Conservation (phyloP, 2,888 invertebrate species). For the Lordiphosa andalusiaca region DNA sequence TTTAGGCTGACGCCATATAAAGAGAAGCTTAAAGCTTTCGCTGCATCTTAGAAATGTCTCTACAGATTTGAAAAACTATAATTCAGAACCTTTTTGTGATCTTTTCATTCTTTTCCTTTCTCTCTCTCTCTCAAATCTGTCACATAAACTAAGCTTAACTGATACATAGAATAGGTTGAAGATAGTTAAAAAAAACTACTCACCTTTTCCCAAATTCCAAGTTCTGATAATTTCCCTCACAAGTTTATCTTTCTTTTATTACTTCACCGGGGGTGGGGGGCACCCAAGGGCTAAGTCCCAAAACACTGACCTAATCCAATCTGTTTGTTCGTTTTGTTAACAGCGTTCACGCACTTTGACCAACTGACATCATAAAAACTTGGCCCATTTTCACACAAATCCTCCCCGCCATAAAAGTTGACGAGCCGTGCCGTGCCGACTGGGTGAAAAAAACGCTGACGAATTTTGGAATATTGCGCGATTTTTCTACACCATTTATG, state of each 20-base stretch:
- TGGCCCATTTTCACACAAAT: conserved; percentile 61
- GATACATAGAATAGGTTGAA: too few relatives aligned
- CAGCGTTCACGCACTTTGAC: conserved; percentile 54
- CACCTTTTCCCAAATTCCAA: conserved; percentile 9
- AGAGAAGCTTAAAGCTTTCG: too few relatives aligned
- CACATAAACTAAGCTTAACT: too few relatives aligned
- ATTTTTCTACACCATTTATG: conserved; percentile 70
- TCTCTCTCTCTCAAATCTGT: too few relatives aligned
- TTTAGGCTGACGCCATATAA: too few relatives aligned
- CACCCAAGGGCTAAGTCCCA: not conserved
- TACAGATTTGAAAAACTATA: too few relatives aligned
- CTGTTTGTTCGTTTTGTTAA: conserved; percentile 4
- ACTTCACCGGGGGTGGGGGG: not conserved
- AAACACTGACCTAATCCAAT: conserved; percentile 55
- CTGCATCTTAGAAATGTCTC: too few relatives aligned
- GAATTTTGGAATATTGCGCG: conserved; percentile 53
- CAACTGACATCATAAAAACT: conserved; percentile 56
- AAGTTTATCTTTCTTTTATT: not conserved
- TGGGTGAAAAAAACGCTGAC: conserved; percentile 43
- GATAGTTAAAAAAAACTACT: conserved; percentile 1
- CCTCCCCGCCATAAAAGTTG: conserved; percentile 55
- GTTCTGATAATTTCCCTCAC: not conserved
- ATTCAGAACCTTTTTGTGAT: too few relatives aligned
- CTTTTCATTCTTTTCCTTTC: too few relatives aligned
- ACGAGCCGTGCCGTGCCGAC: conserved; percentile 55